A percentile compares a stretch with the other conserved stretches of the same genome.
These are phyloP conservation scores for Axinella damicornis DNA, from an alignment of 37 sponge, comb jelly and placozoan species.

Conservation along the genomic window DNA sequence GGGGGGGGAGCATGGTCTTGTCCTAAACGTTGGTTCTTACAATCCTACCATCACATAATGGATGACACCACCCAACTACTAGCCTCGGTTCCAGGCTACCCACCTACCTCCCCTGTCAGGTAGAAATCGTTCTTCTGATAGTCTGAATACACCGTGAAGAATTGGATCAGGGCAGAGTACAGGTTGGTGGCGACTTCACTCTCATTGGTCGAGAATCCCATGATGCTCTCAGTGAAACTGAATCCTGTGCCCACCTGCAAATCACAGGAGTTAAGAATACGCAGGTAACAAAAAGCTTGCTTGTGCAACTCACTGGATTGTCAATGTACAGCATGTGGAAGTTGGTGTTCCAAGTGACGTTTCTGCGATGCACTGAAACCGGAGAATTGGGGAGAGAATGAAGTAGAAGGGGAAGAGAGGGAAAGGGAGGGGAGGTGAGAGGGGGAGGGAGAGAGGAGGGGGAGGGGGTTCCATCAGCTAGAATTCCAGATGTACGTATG, in stretches of 20 bases:
- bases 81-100: too few species aligned
- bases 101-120: slow-evolving; percentile 88
- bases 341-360: slow-evolving; percentile 79
- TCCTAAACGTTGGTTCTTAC: too few species aligned
- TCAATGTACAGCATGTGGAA: slow-evolving; percentile 90
- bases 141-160: slow-evolving; percentile 80
- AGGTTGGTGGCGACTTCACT: slow-evolving; percentile 79
- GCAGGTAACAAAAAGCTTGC: too few species aligned
- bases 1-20: too few species aligned
- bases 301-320: slow-evolving; percentile 84
- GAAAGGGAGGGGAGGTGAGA: too few species aligned
- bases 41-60: too few species aligned
- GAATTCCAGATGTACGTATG: too few species aligned
- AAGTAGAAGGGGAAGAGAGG: too few species aligned
- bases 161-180: slow-evolving; percentile 83
- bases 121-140: slow-evolving; percentile 86
- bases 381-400: too few species aligned
- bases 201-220: slow-evolving; percentile 82
- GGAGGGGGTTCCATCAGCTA: too few species aligned
- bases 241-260: slow-evolving; percentile 91
- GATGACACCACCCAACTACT: too few species aligned
- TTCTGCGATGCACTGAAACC: slow-evolving; percentile 26
- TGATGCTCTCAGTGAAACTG: slow-evolving; percentile 71
- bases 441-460: neutral
- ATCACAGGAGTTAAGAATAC: too few species aligned